These are phyloP conservation scores for Boloria selene DNA, from an alignment of 2,888 invertebrate species.

Conservation along the genomic window DNA sequence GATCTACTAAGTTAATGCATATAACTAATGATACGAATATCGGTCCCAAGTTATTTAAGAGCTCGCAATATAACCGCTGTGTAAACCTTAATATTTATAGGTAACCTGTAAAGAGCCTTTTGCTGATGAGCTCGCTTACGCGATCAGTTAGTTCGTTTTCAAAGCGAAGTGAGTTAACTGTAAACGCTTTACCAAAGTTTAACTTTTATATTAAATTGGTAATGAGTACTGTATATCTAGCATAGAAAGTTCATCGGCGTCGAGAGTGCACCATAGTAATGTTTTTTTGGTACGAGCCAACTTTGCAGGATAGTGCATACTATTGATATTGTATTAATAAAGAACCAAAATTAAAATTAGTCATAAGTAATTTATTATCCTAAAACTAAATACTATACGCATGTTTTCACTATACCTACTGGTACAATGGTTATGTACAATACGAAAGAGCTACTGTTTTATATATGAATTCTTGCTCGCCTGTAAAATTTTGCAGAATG, in stretches of 20 bases:
- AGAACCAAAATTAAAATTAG: constrained; percentile 83
- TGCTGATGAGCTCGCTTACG: constrained; percentile 13
- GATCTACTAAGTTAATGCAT: constrained; percentile 18
- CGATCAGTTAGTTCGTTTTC: constrained; percentile 23
- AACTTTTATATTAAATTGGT: constrained; percentile 68
- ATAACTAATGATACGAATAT: constrained; percentile 14
- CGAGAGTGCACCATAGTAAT: constrained; percentile 70
- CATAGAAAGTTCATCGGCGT: constrained; percentile 82
- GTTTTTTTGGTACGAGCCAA: constrained; percentile 73
- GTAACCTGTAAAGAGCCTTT: constrained; percentile 18
- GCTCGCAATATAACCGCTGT: constrained; percentile 10
- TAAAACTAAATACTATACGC: constrained; percentile 82
- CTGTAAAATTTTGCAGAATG: constrained; percentile 83
- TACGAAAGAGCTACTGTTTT: constrained; percentile 82
- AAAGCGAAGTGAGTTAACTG: constrained; percentile 48
- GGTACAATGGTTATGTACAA: constrained; percentile 83
- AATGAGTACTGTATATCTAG: constrained; percentile 67
- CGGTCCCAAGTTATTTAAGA: constrained; percentile 22
- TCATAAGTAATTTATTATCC: constrained; percentile 83
- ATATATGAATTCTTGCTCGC: constrained; percentile 84
- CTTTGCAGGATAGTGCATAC: constrained; percentile 80
- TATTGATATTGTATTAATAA: constrained; percentile 83
- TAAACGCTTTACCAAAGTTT: constrained; percentile 70
- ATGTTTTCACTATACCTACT: constrained; percentile 81
- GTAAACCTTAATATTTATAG: constrained; percentile 2